Percentiles rank a stretch among this genome's conserved stretches.
Conservation (phyloP, 2,888 invertebrate genomes). For the Eurytoma californica region DNA sequence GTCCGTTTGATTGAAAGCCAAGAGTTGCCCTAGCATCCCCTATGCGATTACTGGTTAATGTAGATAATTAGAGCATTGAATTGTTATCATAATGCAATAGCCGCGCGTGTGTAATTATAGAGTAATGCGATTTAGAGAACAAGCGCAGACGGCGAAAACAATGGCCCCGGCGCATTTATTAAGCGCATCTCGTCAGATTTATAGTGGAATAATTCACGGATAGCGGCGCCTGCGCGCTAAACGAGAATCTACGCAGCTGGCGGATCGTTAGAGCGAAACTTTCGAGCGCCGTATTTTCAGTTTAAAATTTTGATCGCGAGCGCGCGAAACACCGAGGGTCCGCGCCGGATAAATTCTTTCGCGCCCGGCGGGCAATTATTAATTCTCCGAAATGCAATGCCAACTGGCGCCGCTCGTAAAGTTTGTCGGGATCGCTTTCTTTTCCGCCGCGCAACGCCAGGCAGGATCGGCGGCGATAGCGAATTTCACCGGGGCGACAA, state of each 20-base stretch:
- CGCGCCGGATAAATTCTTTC: slow-evolving; percentile 9
- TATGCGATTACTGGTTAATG: slow-evolving; percentile 3
- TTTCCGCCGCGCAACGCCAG: not conserved
- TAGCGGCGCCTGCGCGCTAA: not conserved
- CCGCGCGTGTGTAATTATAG: slow-evolving; percentile 5
- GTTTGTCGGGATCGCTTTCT: slow-evolving; percentile 23
- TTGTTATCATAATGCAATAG: slow-evolving; percentile 4
- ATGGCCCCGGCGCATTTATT: slow-evolving; percentile 1
- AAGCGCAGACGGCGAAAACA: not conserved
- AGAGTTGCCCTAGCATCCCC: not conserved
- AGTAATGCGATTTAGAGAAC: slow-evolving; percentile 1
- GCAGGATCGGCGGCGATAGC: slow-evolving; percentile 29
- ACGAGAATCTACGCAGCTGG: not conserved
- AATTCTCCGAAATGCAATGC: slow-evolving; percentile 19
- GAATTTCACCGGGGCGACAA: slow-evolving; percentile 16
- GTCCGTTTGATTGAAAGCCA: not conserved
- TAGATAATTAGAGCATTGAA: slow-evolving; percentile 13
- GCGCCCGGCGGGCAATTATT: slow-evolving; percentile 10
- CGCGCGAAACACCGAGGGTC: no score
- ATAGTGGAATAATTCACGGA: not conserved
- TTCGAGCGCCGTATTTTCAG: slow-evolving; percentile 4
- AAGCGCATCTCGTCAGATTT: slow-evolving; percentile 20
- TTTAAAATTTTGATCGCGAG: slow-evolving; percentile 4
- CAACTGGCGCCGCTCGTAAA: slow-evolving; percentile 22
- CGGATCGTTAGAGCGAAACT: not conserved